A percentile compares a stretch with the other conserved stretches of the same genome.
phyloP scores from a whole-genome alignment of 2,113 vertebrate genomes.

The Heptranchias perlo region DNA sequence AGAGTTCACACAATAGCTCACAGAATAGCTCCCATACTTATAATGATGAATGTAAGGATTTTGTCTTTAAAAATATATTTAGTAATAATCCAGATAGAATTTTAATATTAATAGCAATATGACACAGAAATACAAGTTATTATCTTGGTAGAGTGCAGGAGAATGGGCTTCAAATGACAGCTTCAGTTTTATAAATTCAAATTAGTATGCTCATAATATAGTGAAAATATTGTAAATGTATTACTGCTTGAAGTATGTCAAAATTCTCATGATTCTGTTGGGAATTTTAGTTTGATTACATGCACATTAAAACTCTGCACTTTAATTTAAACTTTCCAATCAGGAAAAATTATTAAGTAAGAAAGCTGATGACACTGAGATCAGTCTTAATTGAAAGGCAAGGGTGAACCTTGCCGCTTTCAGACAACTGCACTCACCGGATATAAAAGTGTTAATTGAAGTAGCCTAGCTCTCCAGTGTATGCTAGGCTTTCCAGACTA shows the following conservation, averaged over 20 bases:
- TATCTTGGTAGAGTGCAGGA: neutral
- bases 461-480: slow-evolving; percentile 50
- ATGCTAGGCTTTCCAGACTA: slow-evolving; percentile 63
- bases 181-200: neutral
- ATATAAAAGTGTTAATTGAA: slow-evolving; percentile 48
- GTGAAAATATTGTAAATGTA: neutral
- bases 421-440: neutral
- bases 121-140: neutral
- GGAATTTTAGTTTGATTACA: neutral
- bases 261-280: neutral
- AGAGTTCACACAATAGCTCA: neutral
- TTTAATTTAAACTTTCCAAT: neutral
- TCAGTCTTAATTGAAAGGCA: slow-evolving; percentile 17
- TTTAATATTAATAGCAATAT: neutral
- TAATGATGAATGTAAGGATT: neutral
- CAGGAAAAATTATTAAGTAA: neutral
- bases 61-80: neutral
- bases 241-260: neutral
- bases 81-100: neutral
- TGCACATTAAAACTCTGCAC: neutral
- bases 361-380: neutral
- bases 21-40: neutral
- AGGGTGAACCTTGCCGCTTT: neutral
- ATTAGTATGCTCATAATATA: neutral
- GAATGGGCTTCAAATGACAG: neutral